These are phyloP conservation scores for Zalophus californianus DNA, from an alignment of 2,797 vertebrate species.

Conservation along the genomic window DNA sequence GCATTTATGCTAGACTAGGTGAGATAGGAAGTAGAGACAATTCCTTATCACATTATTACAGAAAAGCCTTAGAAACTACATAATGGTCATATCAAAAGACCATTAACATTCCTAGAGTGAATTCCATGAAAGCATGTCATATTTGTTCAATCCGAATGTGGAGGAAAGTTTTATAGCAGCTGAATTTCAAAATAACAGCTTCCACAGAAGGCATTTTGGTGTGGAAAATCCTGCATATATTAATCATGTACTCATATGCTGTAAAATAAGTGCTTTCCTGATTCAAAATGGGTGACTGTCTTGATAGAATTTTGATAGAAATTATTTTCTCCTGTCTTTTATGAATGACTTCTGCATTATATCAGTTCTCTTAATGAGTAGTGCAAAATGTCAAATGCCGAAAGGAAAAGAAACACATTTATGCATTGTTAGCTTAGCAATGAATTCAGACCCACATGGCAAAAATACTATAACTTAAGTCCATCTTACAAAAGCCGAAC, in stretches of 20 bases:
- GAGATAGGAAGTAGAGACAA: neutral
- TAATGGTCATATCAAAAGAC: neutral
- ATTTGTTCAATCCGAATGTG: constrained; percentile 7
- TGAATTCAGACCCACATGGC: constrained; percentile 52
- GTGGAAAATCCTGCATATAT: neutral
- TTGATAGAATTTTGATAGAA: constrained; percentile 56
- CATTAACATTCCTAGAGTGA: constrained; percentile 40
- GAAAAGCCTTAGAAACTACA: constrained; percentile 48
- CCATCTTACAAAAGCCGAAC: constrained; percentile 67
- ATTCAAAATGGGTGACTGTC: neutral
- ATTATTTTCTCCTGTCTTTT: constrained; percentile 66
- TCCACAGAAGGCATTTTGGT: neutral
- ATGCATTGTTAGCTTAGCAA: constrained; percentile 59
- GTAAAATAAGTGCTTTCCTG: constrained; percentile 48
- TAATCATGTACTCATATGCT: constrained; percentile 29
- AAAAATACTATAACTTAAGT: constrained; percentile 73
- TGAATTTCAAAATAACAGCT: constrained; percentile 69
- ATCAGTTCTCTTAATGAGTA: constrained; percentile 68
- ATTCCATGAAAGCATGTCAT: neutral
- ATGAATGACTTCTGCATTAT: constrained; percentile 4
- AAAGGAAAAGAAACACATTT: constrained; percentile 65
- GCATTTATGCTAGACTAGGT: neutral
- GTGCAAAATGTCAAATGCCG: constrained; percentile 51
- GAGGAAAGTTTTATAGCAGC: neutral
- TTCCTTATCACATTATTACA: constrained; percentile 25